Evolutionary conservation across 2,797 vertebrate species (phyloP).

Genomic region (Oreortyx pictus): DNA sequence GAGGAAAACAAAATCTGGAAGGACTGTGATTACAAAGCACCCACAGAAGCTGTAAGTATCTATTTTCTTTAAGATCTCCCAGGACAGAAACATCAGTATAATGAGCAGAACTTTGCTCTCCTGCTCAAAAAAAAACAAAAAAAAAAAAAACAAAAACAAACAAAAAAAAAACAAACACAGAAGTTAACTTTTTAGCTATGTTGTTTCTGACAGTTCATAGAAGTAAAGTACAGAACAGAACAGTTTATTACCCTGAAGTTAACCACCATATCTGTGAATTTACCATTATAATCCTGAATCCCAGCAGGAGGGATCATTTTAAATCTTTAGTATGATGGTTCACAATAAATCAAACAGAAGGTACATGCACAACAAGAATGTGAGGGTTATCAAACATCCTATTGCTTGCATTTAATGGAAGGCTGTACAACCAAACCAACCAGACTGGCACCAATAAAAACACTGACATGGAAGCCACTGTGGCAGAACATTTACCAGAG

Average conservation of each 20-base stretch:
- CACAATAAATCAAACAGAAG: neutral
- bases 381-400: neutral
- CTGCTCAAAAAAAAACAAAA: neutral
- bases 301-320: neutral
- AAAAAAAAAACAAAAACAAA: too few species aligned
- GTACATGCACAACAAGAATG: neutral
- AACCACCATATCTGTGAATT: neutral
- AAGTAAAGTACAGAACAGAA: neutral
- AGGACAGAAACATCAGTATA: neutral
- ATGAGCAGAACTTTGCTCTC: neutral
- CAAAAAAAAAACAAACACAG: neutral
- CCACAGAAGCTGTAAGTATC: slow-evolving; percentile 77
- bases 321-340: neutral
- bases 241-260: neutral
- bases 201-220: neutral
- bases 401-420: neutral
- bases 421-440: neutral
- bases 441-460: neutral
- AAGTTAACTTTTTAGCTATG: neutral
- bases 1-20: slow-evolving; percentile 81
- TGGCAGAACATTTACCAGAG: neutral
- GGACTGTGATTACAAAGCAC: slow-evolving; percentile 83
- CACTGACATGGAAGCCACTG: neutral
- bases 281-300: neutral
- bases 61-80: neutral